Evolutionary conservation across 2,888 invertebrate genomes (phyloP).

Genomic region (Epinotia brunnichana): DNA sequence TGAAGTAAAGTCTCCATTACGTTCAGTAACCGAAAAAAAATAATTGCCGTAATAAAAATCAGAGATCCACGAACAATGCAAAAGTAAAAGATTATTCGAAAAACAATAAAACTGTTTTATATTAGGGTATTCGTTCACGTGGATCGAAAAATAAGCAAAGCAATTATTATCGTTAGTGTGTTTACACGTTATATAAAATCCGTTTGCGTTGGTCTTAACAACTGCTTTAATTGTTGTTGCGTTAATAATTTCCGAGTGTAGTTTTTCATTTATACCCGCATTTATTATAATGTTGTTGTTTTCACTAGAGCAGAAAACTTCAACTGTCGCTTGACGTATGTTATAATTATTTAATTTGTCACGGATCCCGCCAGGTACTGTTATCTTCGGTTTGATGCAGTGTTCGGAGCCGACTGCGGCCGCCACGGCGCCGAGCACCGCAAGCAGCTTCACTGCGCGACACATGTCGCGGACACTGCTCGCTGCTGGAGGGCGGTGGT

Average conservation of each 20-base stretch:
- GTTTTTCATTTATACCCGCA: no score
- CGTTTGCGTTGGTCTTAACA: neutral
- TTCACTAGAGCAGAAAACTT: constrained; percentile 1
- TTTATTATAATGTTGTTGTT: neutral
- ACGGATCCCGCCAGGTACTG: neutral
- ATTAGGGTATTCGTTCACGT: neutral
- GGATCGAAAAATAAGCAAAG: neutral
- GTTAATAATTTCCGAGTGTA: neutral
- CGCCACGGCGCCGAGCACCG: neutral
- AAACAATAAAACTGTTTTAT: neutral
- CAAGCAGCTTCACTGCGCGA: neutral
- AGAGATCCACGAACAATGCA: neutral
- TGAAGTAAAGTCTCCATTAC: neutral
- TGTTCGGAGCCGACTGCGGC: neutral
- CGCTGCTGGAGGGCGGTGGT: no score
- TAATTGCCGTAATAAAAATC: neutral
- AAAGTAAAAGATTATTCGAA: neutral
- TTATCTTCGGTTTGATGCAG: constrained; percentile 2
- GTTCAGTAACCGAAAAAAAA: neutral
- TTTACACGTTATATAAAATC: neutral
- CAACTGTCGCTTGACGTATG: no score
- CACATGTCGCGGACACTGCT: neutral
- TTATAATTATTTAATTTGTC: no score
- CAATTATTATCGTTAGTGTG: no score
- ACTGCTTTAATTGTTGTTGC: neutral